Conservation (phyloP, 2,888 invertebrate species). For the Ischnus inquisitorius region DNA sequence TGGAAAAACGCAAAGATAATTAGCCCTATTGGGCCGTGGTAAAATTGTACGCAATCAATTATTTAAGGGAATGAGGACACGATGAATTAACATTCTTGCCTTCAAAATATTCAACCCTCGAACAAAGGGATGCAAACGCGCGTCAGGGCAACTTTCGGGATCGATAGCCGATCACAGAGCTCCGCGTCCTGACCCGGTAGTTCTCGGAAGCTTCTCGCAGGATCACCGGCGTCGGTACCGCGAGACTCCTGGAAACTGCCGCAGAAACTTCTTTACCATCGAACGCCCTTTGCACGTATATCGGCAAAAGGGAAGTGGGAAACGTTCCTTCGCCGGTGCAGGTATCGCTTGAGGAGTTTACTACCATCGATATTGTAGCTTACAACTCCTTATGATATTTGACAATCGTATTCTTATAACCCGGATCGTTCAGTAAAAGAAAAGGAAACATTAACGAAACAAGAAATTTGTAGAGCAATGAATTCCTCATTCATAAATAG, state of each 20-base stretch:
- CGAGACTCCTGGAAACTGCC: conserved; percentile 6
- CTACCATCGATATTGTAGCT: conserved; percentile 66
- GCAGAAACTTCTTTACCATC: conserved; percentile 61
- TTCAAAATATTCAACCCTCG: conserved; percentile 4
- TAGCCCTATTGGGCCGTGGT: conserved; percentile 12
- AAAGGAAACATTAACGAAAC: neutral
- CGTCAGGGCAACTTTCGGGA: conserved; percentile 16
- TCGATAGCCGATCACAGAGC: conserved; percentile 58
- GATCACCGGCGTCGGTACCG: conserved; percentile 50
- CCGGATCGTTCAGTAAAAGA: neutral
- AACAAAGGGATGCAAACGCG: conserved; percentile 23
- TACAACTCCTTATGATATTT: neutral
- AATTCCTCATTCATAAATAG: conserved; percentile 23
- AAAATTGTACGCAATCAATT: conserved; percentile 50
- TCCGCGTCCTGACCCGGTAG: conserved; percentile 47
- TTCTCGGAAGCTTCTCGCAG: conserved; percentile 52
- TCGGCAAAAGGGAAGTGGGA: conserved; percentile 24
- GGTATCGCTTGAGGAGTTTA: conserved; percentile 14
- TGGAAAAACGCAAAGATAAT: conserved; percentile 37
- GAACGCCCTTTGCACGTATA: conserved; percentile 12
- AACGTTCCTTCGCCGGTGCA: neutral
- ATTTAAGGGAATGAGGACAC: conserved; percentile 60
- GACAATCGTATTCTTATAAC: neutral
- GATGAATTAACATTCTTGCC: conserved; percentile 37
- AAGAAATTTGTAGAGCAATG: conserved; percentile 11